phyloP scores from a whole-genome alignment of 2,113 vertebrate species.

The Scytalopus superciliaris region DNA sequence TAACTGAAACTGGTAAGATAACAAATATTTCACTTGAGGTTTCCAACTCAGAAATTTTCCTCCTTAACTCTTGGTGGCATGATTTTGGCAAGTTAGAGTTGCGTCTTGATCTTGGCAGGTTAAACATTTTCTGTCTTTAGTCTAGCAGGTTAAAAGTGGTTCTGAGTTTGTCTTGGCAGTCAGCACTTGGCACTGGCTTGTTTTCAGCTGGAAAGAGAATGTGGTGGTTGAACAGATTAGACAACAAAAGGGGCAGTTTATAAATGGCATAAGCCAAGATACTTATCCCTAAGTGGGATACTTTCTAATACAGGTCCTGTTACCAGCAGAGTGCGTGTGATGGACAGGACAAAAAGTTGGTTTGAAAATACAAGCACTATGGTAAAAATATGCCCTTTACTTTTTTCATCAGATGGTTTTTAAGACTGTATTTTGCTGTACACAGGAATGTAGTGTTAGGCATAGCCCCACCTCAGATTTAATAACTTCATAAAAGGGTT shows the following conservation, averaged over 20 bases:
- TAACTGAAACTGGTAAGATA: background rate
- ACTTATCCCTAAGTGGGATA: background rate
- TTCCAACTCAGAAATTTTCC: background rate
- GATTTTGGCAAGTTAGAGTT: conserved; percentile 24
- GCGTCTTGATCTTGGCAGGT: conserved; percentile 13
- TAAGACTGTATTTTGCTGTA: background rate
- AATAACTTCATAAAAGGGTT: background rate
- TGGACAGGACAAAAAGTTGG: background rate
- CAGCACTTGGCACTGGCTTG: background rate
- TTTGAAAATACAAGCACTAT: background rate
- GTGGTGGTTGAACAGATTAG: background rate
- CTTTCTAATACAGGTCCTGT: background rate
- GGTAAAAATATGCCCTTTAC: background rate
- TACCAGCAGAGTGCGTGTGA: background rate
- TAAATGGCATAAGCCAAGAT: background rate
- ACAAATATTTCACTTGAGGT: background rate
- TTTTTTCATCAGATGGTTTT: background rate
- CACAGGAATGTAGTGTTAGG: background rate
- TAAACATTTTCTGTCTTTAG: conserved; percentile 19
- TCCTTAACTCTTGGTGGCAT: background rate
- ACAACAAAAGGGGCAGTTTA: background rate
- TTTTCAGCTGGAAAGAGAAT: conserved; percentile 26
- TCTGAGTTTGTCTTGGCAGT: background rate
- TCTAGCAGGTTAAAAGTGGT: conserved; percentile 30
- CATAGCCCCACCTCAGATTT: background rate